Percentiles rank a stretch among this genome's conserved stretches.
Conservation (phyloP, 2,888 invertebrate species). For the Subacronicta megacephala region DNA sequence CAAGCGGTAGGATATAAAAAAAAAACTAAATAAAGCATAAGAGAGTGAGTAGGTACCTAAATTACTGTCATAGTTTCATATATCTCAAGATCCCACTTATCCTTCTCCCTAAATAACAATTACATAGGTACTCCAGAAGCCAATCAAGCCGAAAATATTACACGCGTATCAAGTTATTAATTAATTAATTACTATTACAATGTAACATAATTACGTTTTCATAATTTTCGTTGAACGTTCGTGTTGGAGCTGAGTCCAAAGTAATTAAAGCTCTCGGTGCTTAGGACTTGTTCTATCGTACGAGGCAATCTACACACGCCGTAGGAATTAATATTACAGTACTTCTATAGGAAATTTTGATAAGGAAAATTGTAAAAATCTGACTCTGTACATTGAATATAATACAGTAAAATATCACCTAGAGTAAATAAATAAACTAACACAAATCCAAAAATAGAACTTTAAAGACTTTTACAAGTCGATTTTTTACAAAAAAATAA, state of each 20-base stretch:
- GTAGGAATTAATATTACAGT: slow-evolving; percentile 18
- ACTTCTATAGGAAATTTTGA: slow-evolving; percentile 1
- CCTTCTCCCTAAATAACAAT: slow-evolving; percentile 28
- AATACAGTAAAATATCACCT: too few species aligned
- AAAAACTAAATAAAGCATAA: too few species aligned
- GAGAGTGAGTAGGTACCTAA: slow-evolving; percentile 2
- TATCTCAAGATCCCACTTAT: slow-evolving; percentile 15
- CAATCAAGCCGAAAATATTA: slow-evolving; percentile 45
- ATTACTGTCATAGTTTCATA: slow-evolving; percentile 7
- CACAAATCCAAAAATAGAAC: too few species aligned
- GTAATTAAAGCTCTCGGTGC: slow-evolving; percentile 23
- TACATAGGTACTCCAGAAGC: slow-evolving; percentile 31
- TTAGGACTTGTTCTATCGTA: slow-evolving; percentile 23
- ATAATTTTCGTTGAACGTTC: slow-evolving; percentile 50
- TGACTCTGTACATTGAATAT: too few species aligned
- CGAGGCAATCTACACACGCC: slow-evolving; percentile 3
- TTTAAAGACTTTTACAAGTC: too few species aligned
- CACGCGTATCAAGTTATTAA: slow-evolving; percentile 41
- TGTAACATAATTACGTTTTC: slow-evolving; percentile 51
- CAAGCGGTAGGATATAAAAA: too few species aligned
- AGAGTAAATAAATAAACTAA: too few species aligned
- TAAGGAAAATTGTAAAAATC: neutral
- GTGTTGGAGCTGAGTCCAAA: slow-evolving; percentile 20
- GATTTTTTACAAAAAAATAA: too few species aligned
- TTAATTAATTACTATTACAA: slow-evolving; percentile 52